Percentiles rank a stretch among this genome's conserved stretches.
phyloP scores from a whole-genome alignment of 2,888 invertebrate species.

The Metellina segmentata region DNA sequence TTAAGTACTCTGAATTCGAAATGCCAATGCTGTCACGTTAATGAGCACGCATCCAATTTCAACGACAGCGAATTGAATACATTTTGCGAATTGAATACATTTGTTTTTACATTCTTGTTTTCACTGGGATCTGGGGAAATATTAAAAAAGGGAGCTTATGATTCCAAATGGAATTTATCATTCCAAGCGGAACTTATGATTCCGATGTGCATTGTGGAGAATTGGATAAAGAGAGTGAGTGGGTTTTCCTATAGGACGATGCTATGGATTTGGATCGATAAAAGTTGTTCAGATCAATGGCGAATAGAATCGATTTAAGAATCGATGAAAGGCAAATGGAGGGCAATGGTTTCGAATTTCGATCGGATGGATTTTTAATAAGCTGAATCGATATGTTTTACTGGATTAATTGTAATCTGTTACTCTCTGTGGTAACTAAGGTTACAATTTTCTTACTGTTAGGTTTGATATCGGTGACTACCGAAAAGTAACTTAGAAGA shows the following conservation, averaged over 20 bases:
- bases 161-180: no score
- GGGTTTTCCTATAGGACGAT: background rate
- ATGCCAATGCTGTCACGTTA: background rate
- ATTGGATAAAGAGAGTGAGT: background rate
- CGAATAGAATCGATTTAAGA: background rate
- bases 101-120: no score
- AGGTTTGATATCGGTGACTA: no score
- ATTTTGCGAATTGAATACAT: no score
- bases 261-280: background rate
- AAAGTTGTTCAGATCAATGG: background rate
- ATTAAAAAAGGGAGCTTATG: no score
- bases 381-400: background rate
- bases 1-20: background rate
- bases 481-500: no score
- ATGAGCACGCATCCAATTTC: background rate
- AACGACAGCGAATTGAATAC: background rate
- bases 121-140: no score
- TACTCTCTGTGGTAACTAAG: no score
- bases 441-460: no score
- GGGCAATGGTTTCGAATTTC: background rate
- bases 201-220: background rate
- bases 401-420: background rate
- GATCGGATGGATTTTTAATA: background rate
- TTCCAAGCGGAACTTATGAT: no score
- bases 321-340: background rate